Base-by-base conservation (phyloP, 2,797 vertebrate species). In the Oreonectes daqikongensis region DNA sequence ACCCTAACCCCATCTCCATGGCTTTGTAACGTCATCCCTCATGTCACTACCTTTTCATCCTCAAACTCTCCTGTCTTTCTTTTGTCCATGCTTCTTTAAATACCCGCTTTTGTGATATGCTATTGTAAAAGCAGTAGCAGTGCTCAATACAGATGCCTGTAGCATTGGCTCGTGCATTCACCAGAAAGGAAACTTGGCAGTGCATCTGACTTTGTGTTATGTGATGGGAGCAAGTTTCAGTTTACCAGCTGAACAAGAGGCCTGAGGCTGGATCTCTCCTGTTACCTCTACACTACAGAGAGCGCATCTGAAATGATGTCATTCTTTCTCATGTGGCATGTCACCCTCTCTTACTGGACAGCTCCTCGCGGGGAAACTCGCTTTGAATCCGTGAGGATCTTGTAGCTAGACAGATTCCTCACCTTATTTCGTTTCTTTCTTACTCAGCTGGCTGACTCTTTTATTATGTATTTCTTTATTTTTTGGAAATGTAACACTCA, bases 191-290 rank as follows among this genome's bases (percentile, higher is more conserved):
- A 82, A 77, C 78, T 79, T 79, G 73, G 81, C 81, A 82, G 78
- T 35, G 72, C 40, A 72, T 50, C 72, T 70, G 55, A 69, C 79
- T 82, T 82, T 79, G 73, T 80, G 79, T 82, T 81, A 57, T 79
- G 72, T 65, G 55, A 64, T 79, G 79, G 81, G 73, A 81, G 77
- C 46, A 61, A 72, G 81, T 81, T 73, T 84, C 81, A 69, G 81
- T 79, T 84, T 84, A 84, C 83, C 73, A 68, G 63, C 81, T 78
- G 78, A 84, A 82, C 67, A 72, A 81, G 69, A 72, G 74, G 79
- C 72, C 42, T 18, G 20, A 22, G 69, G 69, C 81, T 42, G 70
- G 32, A 61, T 72, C 71, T 84, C 81, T 84, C 81, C 69, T 81
- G 70, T 83, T 84, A 84, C 81, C 77, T 30, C 70, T 53, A 69